Percentiles rank a stretch among this genome's conserved stretches.
These are phyloP conservation scores for Chionis minor DNA, from an alignment of 2,113 vertebrate genomes.

Conservation along the genomic window DNA sequence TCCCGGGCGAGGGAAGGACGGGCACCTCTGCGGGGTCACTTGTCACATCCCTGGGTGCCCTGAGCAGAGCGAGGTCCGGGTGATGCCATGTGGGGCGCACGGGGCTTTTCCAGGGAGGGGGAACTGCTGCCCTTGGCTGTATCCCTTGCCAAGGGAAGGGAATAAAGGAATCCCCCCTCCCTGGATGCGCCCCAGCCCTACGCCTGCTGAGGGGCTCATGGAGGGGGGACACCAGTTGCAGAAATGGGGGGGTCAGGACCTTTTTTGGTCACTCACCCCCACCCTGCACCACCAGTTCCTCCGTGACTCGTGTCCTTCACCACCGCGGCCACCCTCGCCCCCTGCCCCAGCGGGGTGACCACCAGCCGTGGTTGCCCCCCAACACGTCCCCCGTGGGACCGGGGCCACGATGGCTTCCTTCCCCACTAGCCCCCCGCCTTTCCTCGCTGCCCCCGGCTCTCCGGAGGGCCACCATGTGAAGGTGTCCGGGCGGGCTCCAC, in stretches of 20 bases:
- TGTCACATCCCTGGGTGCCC: background rate
- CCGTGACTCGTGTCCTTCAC: background rate
- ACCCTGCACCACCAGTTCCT: rapidly evolving
- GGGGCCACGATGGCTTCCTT: background rate
- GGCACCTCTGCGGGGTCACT: rapidly evolving
- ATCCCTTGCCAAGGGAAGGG: background rate
- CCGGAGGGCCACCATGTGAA: background rate
- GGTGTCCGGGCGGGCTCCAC: background rate
- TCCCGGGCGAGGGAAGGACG: rapidly evolving
- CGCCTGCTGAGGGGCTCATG: rapidly evolving
- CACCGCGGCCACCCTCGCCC: rapidly evolving
- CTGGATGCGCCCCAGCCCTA: background rate
- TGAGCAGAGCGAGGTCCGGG: rapidly evolving
- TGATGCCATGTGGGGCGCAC: background rate
- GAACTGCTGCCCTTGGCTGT: background rate
- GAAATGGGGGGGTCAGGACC: rapidly evolving
- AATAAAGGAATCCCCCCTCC: too few relatives aligned
- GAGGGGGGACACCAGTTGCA: background rate
- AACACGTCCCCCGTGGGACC: rapidly evolving
- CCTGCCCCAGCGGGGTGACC: background rate
- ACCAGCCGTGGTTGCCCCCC: background rate
- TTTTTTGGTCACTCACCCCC: rapidly evolving
- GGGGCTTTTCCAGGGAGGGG: background rate
- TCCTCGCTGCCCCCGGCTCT: background rate
- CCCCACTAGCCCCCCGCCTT: rapidly evolving